These are phyloP conservation scores for Selene dorsalis DNA, from an alignment of 2,797 vertebrate genomes.

Conservation along the genomic window DNA sequence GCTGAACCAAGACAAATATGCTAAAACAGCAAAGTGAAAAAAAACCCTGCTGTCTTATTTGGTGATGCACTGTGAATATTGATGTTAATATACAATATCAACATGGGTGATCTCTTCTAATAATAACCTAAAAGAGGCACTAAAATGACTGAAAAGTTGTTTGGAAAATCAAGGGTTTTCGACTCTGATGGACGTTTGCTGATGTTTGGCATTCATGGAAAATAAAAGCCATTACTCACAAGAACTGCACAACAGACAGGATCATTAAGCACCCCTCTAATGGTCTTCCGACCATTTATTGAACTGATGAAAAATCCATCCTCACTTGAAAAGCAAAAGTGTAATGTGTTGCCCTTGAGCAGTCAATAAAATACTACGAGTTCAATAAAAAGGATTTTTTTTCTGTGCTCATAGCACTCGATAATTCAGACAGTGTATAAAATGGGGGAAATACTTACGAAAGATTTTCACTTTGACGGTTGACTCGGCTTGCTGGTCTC, in stretches of 20 bases:
- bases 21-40: slow-evolving; percentile 1
- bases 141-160: slow-evolving; percentile 60
- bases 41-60: slow-evolving; percentile 19
- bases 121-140: slow-evolving; percentile 29
- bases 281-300: slow-evolving; percentile 79
- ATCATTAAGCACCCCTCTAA: slow-evolving; percentile 82
- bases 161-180: slow-evolving; percentile 57
- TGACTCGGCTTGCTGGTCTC: slow-evolving; percentile 90
- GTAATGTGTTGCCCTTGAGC: slow-evolving; percentile 78
- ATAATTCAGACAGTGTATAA: slow-evolving; percentile 28
- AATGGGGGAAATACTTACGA: slow-evolving; percentile 85
- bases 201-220: slow-evolving; percentile 75
- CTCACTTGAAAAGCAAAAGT: slow-evolving; percentile 75
- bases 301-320: slow-evolving; percentile 82
- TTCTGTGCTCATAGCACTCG: slow-evolving; percentile 29
- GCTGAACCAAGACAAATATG: slow-evolving; percentile 3
- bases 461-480: slow-evolving; percentile 97
- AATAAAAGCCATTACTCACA: slow-evolving; percentile 82
- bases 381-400: slow-evolving; percentile 65
- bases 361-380: slow-evolving; percentile 75
- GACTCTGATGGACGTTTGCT: slow-evolving; percentile 72
- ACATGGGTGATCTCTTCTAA: slow-evolving; percentile 33
- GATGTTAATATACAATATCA: slow-evolving; percentile 26
- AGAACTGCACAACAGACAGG: slow-evolving; percentile 77
- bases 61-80: background rate